Evolutionary conservation across 1,140 invertebrate genomes (phyloP), one percentile per base, ranked within the genome.

Genomic region (Zeugodacus cucurbitae): DNA sequence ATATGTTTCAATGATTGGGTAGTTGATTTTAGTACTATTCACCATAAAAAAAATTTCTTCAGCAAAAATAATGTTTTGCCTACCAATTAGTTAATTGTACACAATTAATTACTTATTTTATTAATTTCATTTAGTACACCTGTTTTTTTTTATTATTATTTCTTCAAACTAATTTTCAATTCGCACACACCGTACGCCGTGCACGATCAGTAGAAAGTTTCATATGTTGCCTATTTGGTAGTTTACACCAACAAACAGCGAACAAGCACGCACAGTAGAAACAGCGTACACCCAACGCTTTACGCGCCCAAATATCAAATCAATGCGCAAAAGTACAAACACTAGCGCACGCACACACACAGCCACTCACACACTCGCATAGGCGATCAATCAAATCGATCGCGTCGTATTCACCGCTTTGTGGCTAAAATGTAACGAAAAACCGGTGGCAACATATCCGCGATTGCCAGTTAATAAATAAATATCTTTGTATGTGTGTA

Each of bases 311-410:
- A 82, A 48, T 20, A 82, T 11, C 37, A 48, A 48, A 82, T 29
- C 44, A 74, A 74, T 41, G 17, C 70, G 10, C 20, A 54, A 54
- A 54, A 54, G 48, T 54, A 54, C 48, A 54, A 54, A 54, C 14
- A 14, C 14, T 54, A n/a, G n/a, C 48, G 48, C 10, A 82, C n/a
- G 29, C 41, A 26, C n/a, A 82, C 41, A 41, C 37, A 22, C 3
- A 74, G 34, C 10, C 70, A 74, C 17, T 11, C n/a, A 54, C n/a
- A 48, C 74, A 29, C n/a, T 48, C 41, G 11, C 41, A 48, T 6
- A 82, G n/a, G 34, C 74, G n/a, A 82, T 82, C 74, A 82, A 82
- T 82, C 74, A 82, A 82, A 82, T 82, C 74, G 74, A 82, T 54
- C 41, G 44, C 41, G 37, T 7, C 48, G 41, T 82, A 34, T 41